Conservation (phyloP, 2,888 invertebrate species). For the Agriotes lineatus region DNA sequence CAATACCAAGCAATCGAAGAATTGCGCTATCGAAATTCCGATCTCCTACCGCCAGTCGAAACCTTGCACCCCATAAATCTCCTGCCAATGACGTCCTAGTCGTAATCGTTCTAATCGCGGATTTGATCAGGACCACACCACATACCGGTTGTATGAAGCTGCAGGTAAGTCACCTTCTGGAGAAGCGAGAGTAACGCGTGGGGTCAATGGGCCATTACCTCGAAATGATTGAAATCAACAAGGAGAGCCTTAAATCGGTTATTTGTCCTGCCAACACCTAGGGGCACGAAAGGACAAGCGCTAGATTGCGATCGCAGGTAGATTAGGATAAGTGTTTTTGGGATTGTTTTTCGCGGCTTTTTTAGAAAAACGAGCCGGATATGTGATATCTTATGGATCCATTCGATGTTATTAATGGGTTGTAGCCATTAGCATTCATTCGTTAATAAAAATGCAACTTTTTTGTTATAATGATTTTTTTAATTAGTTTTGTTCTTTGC, state of each 20-base stretch:
- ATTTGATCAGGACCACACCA: constrained; percentile 28
- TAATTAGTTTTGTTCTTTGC: too few species aligned
- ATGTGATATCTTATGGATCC: constrained; percentile 2
- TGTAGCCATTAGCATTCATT: too few species aligned
- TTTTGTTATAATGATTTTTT: too few species aligned
- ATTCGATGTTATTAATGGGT: too few species aligned
- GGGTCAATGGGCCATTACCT: constrained; percentile 17
- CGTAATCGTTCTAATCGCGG: constrained; percentile 24
- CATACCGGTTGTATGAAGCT: constrained; percentile 7
- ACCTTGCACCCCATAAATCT: constrained; percentile 21
- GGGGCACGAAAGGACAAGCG: constrained; percentile 5
- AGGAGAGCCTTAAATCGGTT: constrained; percentile 5
- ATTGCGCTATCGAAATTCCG: constrained; percentile 13
- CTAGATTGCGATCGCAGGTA: background rate
- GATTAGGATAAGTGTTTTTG: background rate
- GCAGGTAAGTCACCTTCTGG: constrained; percentile 8
- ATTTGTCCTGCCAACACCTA: constrained; percentile 17
- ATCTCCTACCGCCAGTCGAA: constrained; percentile 15
- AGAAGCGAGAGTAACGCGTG: background rate
- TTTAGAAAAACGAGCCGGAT: background rate
- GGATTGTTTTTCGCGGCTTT: background rate
- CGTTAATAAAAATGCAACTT: too few species aligned
- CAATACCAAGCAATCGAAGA: constrained; percentile 4
- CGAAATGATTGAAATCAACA: constrained; percentile 1
- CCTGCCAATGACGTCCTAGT: constrained; percentile 5